Evolutionary conservation across 2,888 invertebrate species (phyloP).

Genomic region (Strigamia maritima): DNA sequence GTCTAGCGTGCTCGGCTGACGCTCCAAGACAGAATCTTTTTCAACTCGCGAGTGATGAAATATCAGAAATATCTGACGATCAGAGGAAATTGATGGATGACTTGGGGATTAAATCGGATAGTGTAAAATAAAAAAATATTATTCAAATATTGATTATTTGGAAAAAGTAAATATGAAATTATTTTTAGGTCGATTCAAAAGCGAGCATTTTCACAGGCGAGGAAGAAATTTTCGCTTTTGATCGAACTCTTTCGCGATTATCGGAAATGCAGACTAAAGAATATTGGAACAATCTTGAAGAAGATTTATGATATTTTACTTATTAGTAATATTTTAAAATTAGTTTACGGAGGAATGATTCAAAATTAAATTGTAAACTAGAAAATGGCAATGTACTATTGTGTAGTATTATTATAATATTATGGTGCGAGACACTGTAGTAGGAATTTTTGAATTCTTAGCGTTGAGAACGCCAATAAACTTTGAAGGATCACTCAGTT

Average conservation of each 20-base stretch:
- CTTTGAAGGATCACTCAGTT: no score
- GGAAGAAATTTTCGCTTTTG: conserved; percentile 96
- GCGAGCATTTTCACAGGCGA: conserved; percentile 95
- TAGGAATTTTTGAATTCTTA: no score
- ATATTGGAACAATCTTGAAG: conserved; percentile 71
- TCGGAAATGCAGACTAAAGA: conserved; percentile 93
- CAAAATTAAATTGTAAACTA: neutral
- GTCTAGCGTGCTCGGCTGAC: conserved; percentile 79
- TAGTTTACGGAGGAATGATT: neutral
- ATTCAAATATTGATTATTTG: neutral
- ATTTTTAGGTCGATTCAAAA: conserved; percentile 65
- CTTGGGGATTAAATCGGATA: conserved; percentile 65
- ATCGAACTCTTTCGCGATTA: conserved; percentile 86
- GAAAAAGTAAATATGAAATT: neutral
- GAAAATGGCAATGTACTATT: neutral
- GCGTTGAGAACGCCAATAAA: no score
- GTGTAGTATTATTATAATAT: neutral
- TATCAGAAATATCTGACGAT: conserved; percentile 61
- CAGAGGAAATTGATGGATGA: conserved; percentile 93
- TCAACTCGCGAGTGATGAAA: neutral
- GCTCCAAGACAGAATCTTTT: conserved; percentile 64
- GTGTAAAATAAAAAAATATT: conserved; percentile 47
- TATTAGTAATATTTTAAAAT: neutral
- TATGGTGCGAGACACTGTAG: no score
- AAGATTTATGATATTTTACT: neutral